phyloP scores from a whole-genome alignment of 2,888 invertebrate genomes.

The Tiliacea aurago region DNA sequence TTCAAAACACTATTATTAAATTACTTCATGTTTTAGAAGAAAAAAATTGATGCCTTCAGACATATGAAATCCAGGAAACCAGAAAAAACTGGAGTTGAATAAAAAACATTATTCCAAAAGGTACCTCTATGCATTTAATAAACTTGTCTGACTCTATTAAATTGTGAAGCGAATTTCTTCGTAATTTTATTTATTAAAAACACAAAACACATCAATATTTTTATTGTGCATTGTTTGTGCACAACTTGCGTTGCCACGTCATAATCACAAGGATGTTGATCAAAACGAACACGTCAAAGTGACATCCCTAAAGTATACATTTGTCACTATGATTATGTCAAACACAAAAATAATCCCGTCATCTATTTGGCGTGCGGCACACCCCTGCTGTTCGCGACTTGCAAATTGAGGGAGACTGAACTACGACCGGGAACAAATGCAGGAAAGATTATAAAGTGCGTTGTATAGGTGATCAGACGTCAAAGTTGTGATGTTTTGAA shows the following conservation, averaged over 20 bases:
- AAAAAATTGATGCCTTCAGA: background rate
- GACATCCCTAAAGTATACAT: constrained; percentile 87
- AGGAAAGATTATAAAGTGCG: constrained; percentile 86
- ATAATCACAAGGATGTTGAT: constrained; percentile 70
- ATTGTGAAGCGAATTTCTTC: background rate
- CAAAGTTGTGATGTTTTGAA: constrained; percentile 85
- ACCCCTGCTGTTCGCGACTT: constrained; percentile 85
- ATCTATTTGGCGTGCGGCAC: constrained; percentile 88
- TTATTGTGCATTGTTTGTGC: constrained; percentile 32
- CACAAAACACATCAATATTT: background rate
- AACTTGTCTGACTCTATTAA: background rate
- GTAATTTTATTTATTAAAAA: constrained; percentile 1
- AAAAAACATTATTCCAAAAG: background rate
- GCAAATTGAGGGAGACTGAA: constrained; percentile 85
- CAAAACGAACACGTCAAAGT: constrained; percentile 80
- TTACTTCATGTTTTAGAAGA: background rate
- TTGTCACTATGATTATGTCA: constrained; percentile 91
- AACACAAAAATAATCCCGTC: constrained; percentile 91
- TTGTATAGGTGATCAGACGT: constrained; percentile 88
- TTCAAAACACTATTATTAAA: background rate
- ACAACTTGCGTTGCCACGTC: constrained; percentile 67
- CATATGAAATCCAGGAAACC: background rate
- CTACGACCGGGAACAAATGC: constrained; percentile 74
- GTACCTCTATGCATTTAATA: background rate
- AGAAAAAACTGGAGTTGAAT: background rate